A percentile compares a stretch with the other conserved stretches of the same genome.
Evolutionary conservation across 1,140 invertebrate genomes (phyloP).

Genomic region (Drosophila mayri): DNA sequence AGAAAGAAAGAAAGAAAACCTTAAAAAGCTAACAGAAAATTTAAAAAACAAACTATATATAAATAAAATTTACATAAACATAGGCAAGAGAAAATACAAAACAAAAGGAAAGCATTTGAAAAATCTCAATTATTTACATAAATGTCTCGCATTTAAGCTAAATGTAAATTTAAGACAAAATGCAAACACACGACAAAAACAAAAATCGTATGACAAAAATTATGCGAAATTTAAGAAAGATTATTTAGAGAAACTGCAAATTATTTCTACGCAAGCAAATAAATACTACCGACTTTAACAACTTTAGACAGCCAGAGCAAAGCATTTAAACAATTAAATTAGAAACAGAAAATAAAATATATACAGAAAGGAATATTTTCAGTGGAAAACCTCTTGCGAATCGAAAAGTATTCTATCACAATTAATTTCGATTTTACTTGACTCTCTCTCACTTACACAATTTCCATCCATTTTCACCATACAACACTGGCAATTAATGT

Average conservation of each 20-base stretch:
- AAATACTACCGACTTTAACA: slow-evolving; percentile 10
- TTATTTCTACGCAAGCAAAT: slow-evolving; percentile 52
- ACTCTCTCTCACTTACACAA: slow-evolving; percentile 5
- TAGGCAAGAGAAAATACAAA: slow-evolving; percentile 57
- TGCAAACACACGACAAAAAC: slow-evolving; percentile 27
- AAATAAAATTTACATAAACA: slow-evolving; percentile 77
- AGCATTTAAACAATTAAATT: slow-evolving; percentile 62
- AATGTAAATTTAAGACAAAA: slow-evolving; percentile 72
- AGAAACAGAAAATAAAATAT: not conserved
- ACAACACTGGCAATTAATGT: slow-evolving; percentile 61
- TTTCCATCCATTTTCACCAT: slow-evolving; percentile 63
- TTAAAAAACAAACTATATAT: slow-evolving; percentile 59
- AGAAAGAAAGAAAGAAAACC: slow-evolving; percentile 44
- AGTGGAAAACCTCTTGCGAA: slow-evolving; percentile 26
- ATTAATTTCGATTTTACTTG: slow-evolving; percentile 47
- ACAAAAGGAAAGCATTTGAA: slow-evolving; percentile 37
- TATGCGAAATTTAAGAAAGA: slow-evolving; percentile 48
- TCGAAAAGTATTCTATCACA: slow-evolving; percentile 58
- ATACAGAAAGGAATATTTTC: slow-evolving; percentile 2
- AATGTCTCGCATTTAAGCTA: slow-evolving; percentile 82
- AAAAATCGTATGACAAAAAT: slow-evolving; percentile 15
- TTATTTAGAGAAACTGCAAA: slow-evolving; percentile 39
- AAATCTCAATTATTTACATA: slow-evolving; percentile 83
- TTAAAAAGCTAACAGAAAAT: slow-evolving; percentile 53
- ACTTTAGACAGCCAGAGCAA: slow-evolving; percentile 61